phyloP scores from a whole-genome alignment of 2,888 invertebrate genomes.

The Limnephilus lunatus region DNA sequence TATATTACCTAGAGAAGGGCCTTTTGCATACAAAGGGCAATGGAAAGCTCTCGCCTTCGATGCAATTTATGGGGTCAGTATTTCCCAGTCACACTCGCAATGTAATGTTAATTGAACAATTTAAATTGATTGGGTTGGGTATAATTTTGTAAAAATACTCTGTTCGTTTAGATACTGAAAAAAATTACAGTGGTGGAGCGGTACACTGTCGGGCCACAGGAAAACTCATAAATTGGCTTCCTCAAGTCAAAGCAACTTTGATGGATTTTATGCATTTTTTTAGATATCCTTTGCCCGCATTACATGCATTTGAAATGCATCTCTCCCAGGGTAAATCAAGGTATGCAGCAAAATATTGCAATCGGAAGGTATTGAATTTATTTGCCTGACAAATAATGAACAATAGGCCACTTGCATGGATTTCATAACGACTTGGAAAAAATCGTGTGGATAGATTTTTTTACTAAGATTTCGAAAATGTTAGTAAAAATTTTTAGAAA shows the following conservation, averaged over 20 bases:
- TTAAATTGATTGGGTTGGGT: not conserved
- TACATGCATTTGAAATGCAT: too few species aligned
- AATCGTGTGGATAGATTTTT: too few species aligned
- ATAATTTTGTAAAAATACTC: not conserved
- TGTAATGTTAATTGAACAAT: not conserved
- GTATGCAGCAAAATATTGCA: too few species aligned
- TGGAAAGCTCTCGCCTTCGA: not conserved
- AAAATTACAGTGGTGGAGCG: not conserved
- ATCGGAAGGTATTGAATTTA: too few species aligned
- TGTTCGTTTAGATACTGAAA: not conserved
- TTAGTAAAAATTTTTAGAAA: too few species aligned
- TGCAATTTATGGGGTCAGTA: not conserved
- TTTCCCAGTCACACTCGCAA: not conserved
- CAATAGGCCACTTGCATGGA: too few species aligned
- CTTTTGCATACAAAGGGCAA: slow-evolving; percentile 2
- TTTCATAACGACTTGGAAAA: too few species aligned
- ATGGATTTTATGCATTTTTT: not conserved
- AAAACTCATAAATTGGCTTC: not conserved
- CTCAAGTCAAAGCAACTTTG: not conserved
- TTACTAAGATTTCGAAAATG: too few species aligned
- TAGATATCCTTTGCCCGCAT: too few species aligned
- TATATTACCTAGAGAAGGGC: slow-evolving; percentile 2
- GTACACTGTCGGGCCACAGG: not conserved
- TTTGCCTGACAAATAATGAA: too few species aligned
- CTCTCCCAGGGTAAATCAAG: too few species aligned